Base-by-base conservation (phyloP, 2,797 vertebrate species). In the Linurgus olivaceus region DNA sequence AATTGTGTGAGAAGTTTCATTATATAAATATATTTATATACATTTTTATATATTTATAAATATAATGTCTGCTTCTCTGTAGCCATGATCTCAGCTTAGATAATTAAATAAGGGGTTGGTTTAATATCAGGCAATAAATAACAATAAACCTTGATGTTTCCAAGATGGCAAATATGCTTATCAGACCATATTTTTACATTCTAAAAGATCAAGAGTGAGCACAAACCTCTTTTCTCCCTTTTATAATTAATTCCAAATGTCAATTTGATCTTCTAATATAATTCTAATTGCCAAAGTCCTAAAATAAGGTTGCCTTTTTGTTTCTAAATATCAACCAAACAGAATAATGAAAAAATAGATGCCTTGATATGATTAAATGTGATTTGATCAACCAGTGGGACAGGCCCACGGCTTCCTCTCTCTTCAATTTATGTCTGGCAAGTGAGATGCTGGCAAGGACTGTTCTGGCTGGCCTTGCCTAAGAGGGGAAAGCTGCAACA, bases 201-300 rank as follows among this genome's bases (percentile, higher is more conserved):
- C 29, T 92, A 38, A 85, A 92, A 92, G 68, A 89, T 74, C 57
- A 83, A 86, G 58, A 72, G 19, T 45, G 11, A 91, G 66, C 42
- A 71, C 33, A 73, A 85, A 26, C 29, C 33, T 23, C 50, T 72
- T 54, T 35, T 0, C 20, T 2, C 58, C 25, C 23, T 82, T 87
- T 89, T 82, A 62, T 85, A 86, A 83, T 77, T 67, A 63, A 79
- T 94, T 89, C 63, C 35, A 95, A 90, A 93, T 83, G 84, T 71
- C 90, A 95, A 3, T 87, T 93, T 87, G 70, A 52, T 92, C 79
- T 86, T 44, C 50, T 94, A 67, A 81, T 52, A 55, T 10, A 38
- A 90, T 92, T 86, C 51, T 70, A 93, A 85, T 89, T 74, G 65
- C 77, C 57, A 67, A 1, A 33, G 76, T 86, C 93, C 38, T 89